Evolutionary conservation across 2,797 vertebrate genomes (phyloP), one percentile per base, ranked within the genome.

Genomic region (Acridotheres tristis): DNA sequence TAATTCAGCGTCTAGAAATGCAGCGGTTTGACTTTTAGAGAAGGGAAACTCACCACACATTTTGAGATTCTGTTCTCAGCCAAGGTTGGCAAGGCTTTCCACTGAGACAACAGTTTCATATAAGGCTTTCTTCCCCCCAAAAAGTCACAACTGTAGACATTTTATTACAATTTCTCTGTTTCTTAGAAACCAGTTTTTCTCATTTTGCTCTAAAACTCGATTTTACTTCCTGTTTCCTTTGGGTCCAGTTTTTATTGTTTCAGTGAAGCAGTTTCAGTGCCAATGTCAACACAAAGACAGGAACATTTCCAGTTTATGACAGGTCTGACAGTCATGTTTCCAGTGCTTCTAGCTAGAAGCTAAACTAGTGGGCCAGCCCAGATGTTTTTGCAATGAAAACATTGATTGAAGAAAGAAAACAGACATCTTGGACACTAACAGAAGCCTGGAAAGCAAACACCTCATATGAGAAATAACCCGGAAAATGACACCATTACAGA

Each of bases 171-270:
- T 79, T 81, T 72, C 21, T 53, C 59, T 71, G 30, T 59, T 94
- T 93, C 81, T 87, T 83, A 93, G 88, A 90, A 96, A 92, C 29
- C 11, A 86, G 53, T 38, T 96, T 96, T 94, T 77, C 85, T 87
- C 65, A 77, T 95, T 92, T 94, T 87, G 15, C 54, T 96, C n/a
- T 48, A 85, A 83, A 84, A 77, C 27, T 74, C 3, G 3, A 13
- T 21, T 94, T 90, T 93, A 77, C 84, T 95, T 96, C 94, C 91
- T 90, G 67, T 89, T 91, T 94, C 94, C 80, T 96, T 86, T 87
- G 83, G 71, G 77, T 72, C 18, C 13, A 57, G 22, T 25, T 91
- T 95, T 92, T 89, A 86, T 83, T 93, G 74, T 91, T 89, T 93
- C 75, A 77, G 42, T 34, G 40, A 29, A 86, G 76, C 27, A 62